Evolutionary conservation across 2,888 invertebrate species (phyloP), one percentile per base, ranked within the genome.

Genomic region (Minunthozetes semirufus): DNA sequence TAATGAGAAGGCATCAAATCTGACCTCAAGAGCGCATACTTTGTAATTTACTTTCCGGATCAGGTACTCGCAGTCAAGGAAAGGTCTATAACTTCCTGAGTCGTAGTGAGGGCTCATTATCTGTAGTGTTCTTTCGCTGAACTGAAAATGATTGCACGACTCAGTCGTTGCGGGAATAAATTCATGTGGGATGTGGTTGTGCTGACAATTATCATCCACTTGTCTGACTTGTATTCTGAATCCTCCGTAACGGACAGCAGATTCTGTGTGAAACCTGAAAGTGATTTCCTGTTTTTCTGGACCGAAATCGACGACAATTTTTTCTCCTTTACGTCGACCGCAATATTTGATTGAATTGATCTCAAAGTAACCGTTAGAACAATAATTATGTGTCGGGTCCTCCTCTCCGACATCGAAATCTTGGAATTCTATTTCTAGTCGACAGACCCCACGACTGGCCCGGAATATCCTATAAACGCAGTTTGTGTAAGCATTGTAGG

Each of bases 1-100:
- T 29, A 80, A 59, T 50, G 79, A 76, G 59, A 80, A 80, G 1
- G 77, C 74, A 66, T 77, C 76, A 74, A 78, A 79, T 25, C 77
- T 77, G 25, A 80, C 75, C 53, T 80, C 79, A 1, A 80, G 72
- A 9, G 79, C 79, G 33, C 80, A 80, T 17, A 80, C 78, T 33
- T 78, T 76, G 15, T 76, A 78, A 13, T 76, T 76, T 13, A 71
- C 72, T 46, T 78, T 78, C 46, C 77, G 75, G 3, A 80, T 70
- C 3, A 77, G 75, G 74, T 79, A 80, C 15, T 74, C 72, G 48
- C 80, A 80, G 27, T 79, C 79, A 9, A 74, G 50, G 53, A 77
- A 77, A 29, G 78, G 74, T 0, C 77, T 76, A 53, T 80, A 80
- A 8, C 76, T 73, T 0, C 79, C 76, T 0, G 73, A 72, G 50